A percentile compares a stretch with the other conserved stretches of the same genome.
phyloP scores from a whole-genome alignment of 2,888 invertebrate species.

The Nomada ferruginata region DNA sequence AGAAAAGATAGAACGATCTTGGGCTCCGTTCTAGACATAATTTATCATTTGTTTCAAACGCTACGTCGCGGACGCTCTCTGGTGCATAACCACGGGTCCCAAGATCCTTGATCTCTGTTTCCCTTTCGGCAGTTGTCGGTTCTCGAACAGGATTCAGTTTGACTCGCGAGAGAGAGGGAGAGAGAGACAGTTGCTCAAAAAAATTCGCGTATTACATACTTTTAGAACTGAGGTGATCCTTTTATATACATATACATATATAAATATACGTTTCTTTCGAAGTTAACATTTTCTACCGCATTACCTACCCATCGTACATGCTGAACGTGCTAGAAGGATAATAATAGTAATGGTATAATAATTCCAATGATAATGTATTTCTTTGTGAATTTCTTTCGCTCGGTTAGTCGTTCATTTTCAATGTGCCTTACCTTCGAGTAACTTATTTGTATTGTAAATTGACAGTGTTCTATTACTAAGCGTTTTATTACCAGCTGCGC shows the following conservation, averaged over 20 bases:
- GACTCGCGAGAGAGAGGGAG: constrained; percentile 32
- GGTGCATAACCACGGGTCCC: constrained; percentile 51
- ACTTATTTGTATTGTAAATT: constrained; percentile 3
- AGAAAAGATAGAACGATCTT: constrained; percentile 37
- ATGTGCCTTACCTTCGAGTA: neutral
- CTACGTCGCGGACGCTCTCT: constrained; percentile 46
- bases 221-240: constrained; percentile 56
- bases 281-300: constrained; percentile 28
- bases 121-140: no score
- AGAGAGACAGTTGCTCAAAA: constrained; percentile 64
- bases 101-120: constrained; percentile 24
- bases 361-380: constrained; percentile 7
- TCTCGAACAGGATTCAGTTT: constrained; percentile 26
- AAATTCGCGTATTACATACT: constrained; percentile 45
- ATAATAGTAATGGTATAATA: constrained; percentile 27
- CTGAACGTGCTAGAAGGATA: constrained; percentile 53
- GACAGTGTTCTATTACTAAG: neutral
- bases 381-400: neutral
- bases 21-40: constrained; percentile 56
- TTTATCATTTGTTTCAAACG: constrained; percentile 54
- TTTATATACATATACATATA: constrained; percentile 14
- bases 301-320: constrained; percentile 41
- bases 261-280: constrained; percentile 24
- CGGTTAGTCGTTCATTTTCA: neutral
- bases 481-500: neutral